Conservation (phyloP, 2,888 invertebrate genomes). For the Trisateles emortualis region DNA sequence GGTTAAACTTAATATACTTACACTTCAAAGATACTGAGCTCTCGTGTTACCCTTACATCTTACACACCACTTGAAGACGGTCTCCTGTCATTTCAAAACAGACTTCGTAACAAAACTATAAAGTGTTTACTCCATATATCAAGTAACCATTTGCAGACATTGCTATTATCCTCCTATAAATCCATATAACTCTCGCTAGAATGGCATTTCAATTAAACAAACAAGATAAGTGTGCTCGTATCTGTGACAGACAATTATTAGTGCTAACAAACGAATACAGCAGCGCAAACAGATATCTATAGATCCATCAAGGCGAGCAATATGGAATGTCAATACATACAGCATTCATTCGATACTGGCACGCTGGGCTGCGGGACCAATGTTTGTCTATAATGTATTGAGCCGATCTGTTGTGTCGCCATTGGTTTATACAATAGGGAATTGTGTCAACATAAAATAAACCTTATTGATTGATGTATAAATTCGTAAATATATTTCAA, state of each 20-base stretch:
- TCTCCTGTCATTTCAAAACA: neutral
- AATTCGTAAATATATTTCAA: too few relatives aligned
- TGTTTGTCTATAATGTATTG: constrained; percentile 51
- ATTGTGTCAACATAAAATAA: too few relatives aligned
- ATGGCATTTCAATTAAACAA: constrained; percentile 46
- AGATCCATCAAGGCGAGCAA: constrained; percentile 40
- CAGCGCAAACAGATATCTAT: constrained; percentile 42
- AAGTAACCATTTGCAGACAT: constrained; percentile 9
- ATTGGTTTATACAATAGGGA: constrained; percentile 27
- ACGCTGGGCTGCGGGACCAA: neutral
- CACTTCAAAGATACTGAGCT: neutral
- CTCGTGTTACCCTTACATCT: too few relatives aligned
- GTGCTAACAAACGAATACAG: constrained; percentile 43
- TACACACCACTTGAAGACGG: neutral
- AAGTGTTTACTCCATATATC: neutral
- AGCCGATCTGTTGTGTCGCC: constrained; percentile 29
- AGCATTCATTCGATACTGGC: constrained; percentile 30
- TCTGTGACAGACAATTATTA: constrained; percentile 48
- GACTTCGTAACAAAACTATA: neutral
- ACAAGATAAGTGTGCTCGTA: constrained; percentile 45
- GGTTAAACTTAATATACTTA: neutral
- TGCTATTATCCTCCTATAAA: constrained; percentile 12
- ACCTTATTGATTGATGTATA: too few relatives aligned
- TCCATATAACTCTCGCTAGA: constrained; percentile 23
- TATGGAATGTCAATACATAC: constrained; percentile 29